Evolutionary conservation across 2,113 vertebrate genomes (phyloP).

Genomic region (Cichladusa arquata): DNA sequence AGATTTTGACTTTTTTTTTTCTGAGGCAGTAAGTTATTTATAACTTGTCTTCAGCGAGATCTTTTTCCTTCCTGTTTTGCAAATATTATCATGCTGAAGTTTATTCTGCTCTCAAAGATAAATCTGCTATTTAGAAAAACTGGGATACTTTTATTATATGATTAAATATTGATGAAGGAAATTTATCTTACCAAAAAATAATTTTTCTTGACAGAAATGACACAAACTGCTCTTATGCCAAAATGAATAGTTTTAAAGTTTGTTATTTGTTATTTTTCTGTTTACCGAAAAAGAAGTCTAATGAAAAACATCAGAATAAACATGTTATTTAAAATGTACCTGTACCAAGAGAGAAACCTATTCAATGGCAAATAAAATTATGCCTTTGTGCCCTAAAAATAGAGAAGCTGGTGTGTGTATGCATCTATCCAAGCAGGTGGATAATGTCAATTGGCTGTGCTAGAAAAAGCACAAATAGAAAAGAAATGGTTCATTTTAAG

Average conservation of each 20-base stretch:
- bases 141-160: constrained; percentile 21
- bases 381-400: constrained; percentile 21
- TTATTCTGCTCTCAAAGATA: constrained; percentile 19
- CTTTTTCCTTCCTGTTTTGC: neutral
- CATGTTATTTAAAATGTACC: constrained; percentile 13
- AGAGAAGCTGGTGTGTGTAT: neutral
- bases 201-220: constrained; percentile 23
- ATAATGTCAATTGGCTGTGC: constrained; percentile 54
- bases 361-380: neutral
- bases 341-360: neutral
- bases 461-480: constrained; percentile 48
- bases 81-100: constrained; percentile 12
- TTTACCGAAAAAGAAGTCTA: neutral
- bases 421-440: constrained; percentile 33
- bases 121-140: constrained; percentile 39
- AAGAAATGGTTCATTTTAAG: constrained; percentile 52
- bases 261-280: constrained; percentile 23
- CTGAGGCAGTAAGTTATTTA: neutral
- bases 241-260: constrained; percentile 20
- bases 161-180: constrained; percentile 57
- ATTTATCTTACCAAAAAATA: constrained; percentile 12
- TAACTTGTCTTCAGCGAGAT: neutral
- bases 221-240: neutral
- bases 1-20: neutral
- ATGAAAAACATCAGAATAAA: constrained; percentile 12